Evolutionary conservation across 1,140 invertebrate genomes (phyloP).

Genomic region (Bombus soroeensis): DNA sequence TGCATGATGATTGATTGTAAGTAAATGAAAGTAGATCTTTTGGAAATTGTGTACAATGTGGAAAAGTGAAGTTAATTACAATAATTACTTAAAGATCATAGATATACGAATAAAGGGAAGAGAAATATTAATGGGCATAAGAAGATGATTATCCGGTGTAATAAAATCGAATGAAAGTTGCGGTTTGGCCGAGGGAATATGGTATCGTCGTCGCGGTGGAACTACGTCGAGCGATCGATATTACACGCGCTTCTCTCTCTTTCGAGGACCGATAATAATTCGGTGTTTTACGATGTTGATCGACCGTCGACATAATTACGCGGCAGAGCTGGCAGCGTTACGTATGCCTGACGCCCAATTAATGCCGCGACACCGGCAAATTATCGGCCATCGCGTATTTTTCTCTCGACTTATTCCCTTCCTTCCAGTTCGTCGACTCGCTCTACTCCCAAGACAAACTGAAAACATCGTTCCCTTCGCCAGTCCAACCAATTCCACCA

Average conservation of each 20-base stretch:
- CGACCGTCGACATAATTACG: constrained; percentile 55
- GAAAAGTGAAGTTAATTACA: neutral
- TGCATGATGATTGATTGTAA: no score
- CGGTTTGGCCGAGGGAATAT: constrained; percentile 13
- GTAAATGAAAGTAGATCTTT: no score
- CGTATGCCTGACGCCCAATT: constrained; percentile 48
- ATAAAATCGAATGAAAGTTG: constrained; percentile 61
- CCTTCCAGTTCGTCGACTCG: neutral
- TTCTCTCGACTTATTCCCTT: neutral
- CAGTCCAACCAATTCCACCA: neutral
- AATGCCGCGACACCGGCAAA: constrained; percentile 24
- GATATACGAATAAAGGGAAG: neutral
- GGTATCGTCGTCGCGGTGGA: constrained; percentile 26
- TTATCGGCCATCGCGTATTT: constrained; percentile 43
- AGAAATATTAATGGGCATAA: constrained; percentile 31
- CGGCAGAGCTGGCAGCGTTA: constrained; percentile 25
- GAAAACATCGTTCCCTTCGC: neutral
- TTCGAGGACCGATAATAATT: constrained; percentile 44
- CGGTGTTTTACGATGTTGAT: constrained; percentile 45
- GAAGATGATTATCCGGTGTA: constrained; percentile 47
- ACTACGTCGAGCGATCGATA: constrained; percentile 54
- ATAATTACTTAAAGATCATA: neutral
- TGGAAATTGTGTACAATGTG: no score
- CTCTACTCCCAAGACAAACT: neutral
- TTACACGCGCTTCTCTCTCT: constrained; percentile 48